These are phyloP conservation scores for Nothobranchius kuhntae DNA, from an alignment of 2,113 vertebrate species.

Conservation along the genomic window DNA sequence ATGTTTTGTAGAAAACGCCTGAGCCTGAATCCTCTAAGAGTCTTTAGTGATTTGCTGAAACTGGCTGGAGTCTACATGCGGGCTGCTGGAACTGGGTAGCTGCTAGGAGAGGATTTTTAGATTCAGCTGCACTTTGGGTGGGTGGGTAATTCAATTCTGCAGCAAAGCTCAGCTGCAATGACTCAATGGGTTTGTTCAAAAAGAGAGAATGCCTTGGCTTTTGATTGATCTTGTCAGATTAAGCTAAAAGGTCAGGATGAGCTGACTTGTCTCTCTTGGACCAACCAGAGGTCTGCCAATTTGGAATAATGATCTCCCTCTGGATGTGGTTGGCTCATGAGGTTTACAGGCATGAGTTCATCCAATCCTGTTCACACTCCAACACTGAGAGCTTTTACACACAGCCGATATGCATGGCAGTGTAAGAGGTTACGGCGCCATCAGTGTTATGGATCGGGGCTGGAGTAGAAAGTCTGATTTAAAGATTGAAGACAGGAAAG, in stretches of 20 bases:
- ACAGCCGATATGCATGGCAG: neutral
- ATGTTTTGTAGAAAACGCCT: slow-evolving; percentile 27
- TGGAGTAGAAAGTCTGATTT: too few relatives aligned
- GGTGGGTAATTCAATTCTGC: slow-evolving; percentile 63
- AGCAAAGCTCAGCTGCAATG: slow-evolving; percentile 57
- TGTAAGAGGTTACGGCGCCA: too few relatives aligned
- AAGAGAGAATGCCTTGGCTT: slow-evolving; percentile 35
- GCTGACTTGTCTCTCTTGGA: slow-evolving; percentile 50
- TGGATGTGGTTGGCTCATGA: slow-evolving; percentile 62
- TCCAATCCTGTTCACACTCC: slow-evolving; percentile 39
- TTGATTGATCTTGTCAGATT: slow-evolving; percentile 71
- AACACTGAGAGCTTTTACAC: neutral
- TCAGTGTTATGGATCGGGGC: too few relatives aligned
- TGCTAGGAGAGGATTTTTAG: slow-evolving; percentile 46
- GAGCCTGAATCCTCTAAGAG: neutral
- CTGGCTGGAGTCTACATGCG: slow-evolving; percentile 33
- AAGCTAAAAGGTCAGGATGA: slow-evolving; percentile 66
- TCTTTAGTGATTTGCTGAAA: slow-evolving; percentile 34
- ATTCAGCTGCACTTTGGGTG: slow-evolving; percentile 50
- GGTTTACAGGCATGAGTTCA: slow-evolving; percentile 53
- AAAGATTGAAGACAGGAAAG: too few relatives aligned
- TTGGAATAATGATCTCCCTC: slow-evolving; percentile 61
- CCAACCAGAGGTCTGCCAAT: slow-evolving; percentile 64
- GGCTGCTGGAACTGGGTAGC: slow-evolving; percentile 21
- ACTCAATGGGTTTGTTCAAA: slow-evolving; percentile 54